phyloP scores from a whole-genome alignment of 2,797 vertebrate genomes.

The Tadarida brasiliensis region DNA sequence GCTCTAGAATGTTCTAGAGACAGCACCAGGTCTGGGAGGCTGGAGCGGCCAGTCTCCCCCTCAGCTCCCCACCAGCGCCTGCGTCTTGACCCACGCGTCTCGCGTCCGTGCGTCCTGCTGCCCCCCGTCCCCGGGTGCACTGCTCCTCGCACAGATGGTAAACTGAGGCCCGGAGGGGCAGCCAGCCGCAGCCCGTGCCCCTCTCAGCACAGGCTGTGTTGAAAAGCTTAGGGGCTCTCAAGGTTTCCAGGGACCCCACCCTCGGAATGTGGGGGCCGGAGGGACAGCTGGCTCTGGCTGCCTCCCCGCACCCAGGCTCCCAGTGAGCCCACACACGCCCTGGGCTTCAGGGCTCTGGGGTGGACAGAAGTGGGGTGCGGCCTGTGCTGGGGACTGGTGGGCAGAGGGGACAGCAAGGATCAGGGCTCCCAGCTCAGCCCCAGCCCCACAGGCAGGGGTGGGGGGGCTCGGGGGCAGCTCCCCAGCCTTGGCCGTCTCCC shows the following conservation, averaged over 20 bases:
- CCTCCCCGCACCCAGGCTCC: background rate
- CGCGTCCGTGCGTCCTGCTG: fast-evolving
- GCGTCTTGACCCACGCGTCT: fast-evolving
- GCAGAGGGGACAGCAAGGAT: too few relatives aligned
- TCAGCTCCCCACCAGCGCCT: background rate
- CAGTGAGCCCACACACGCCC: fast-evolving
- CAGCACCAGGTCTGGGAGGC: fast-evolving
- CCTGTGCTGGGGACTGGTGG: background rate
- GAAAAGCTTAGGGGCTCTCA: too few relatives aligned
- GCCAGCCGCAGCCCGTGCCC: fast-evolving
- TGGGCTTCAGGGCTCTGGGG: background rate
- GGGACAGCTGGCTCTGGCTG: background rate
- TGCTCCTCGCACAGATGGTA: background rate
- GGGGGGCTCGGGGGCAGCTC: background rate
- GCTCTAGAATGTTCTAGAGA: background rate
- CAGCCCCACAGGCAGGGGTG: background rate
- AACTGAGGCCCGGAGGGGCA: background rate
- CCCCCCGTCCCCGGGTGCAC: background rate
- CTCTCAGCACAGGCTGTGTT: background rate
- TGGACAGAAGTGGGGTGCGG: fast-evolving
- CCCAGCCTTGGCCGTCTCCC: background rate
- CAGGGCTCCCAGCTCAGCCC: background rate
- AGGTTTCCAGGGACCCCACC: too few relatives aligned
- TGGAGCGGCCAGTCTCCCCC: too few relatives aligned
- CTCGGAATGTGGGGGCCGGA: background rate